Percentiles rank a stretch among this genome's conserved stretches.
These are phyloP conservation scores for Acanthurus tractus DNA, from an alignment of 2,797 vertebrate species.

Conservation along the genomic window DNA sequence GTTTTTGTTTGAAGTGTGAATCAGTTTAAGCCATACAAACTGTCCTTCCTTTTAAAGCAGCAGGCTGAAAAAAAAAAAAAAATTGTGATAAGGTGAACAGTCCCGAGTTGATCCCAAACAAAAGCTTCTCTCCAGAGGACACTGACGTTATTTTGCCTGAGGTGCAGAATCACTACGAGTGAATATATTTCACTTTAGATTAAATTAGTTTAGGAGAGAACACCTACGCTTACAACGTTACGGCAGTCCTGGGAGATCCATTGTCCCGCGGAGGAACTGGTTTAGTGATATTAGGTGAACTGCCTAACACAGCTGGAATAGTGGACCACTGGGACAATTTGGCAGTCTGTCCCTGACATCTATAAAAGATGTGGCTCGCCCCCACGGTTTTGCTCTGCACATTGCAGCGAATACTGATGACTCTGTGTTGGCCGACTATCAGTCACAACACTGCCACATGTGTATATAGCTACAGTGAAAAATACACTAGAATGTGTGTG, in stretches of 20 bases:
- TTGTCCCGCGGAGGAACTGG: slow-evolving; percentile 40
- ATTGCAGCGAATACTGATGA: slow-evolving; percentile 41
- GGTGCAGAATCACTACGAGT: slow-evolving; percentile 29
- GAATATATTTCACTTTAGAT: slow-evolving; percentile 40
- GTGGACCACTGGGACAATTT: slow-evolving; percentile 54
- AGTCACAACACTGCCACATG: slow-evolving; percentile 19
- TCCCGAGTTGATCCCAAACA: slow-evolving; percentile 23
- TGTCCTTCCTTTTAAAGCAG: background rate
- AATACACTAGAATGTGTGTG: background rate
- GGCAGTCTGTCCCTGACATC: slow-evolving; percentile 58
- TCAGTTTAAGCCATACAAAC: background rate
- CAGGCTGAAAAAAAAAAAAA: background rate
- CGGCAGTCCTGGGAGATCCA: slow-evolving; percentile 32
- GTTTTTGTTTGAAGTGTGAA: background rate
- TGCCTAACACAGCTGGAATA: slow-evolving; percentile 47
- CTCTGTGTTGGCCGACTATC: slow-evolving; percentile 11
- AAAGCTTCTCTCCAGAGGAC: slow-evolving; percentile 13
- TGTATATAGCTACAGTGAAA: background rate
- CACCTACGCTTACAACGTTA: slow-evolving; percentile 28
- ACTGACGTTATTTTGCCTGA: slow-evolving; percentile 22
- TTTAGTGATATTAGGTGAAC: slow-evolving; percentile 48
- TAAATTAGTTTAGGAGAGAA: slow-evolving; percentile 45
- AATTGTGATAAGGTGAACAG: background rate
- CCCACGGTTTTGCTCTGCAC: slow-evolving; percentile 40
- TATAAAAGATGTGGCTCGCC: slow-evolving; percentile 58